These are phyloP conservation scores for Xyrauchen texanus DNA, from an alignment of 2,113 vertebrate genomes.

Conservation along the genomic window DNA sequence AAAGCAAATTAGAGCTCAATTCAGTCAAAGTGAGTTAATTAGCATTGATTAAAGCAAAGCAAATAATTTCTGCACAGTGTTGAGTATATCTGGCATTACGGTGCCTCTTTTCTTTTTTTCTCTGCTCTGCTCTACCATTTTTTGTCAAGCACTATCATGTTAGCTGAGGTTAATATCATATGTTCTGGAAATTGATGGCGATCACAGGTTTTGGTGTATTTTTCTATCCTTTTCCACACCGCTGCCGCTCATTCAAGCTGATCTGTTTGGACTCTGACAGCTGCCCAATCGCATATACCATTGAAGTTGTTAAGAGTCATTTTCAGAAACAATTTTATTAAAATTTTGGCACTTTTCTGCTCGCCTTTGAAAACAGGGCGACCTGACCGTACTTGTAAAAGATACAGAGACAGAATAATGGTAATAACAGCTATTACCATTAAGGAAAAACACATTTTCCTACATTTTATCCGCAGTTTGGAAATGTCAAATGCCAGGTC, in stretches of 20 bases:
- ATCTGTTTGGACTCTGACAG: conserved; percentile 50
- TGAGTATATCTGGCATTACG: neutral
- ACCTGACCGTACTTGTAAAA: conserved; percentile 33
- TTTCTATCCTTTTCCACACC: conserved; percentile 17
- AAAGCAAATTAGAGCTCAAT: neutral
- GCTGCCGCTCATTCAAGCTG: conserved; percentile 22
- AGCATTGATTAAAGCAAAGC: conserved; percentile 3
- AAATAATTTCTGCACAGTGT: no score
- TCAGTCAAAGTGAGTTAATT: neutral
- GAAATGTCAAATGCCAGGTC: no score
- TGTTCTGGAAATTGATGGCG: conserved; percentile 23
- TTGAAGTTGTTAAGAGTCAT: conserved; percentile 45
- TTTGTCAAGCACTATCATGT: conserved; percentile 1
- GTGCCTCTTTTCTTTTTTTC: neutral
- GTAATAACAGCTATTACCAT: conserved; percentile 22
- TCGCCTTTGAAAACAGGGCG: conserved; percentile 40
- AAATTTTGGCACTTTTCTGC: conserved; percentile 44
- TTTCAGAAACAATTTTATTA: conserved; percentile 45
- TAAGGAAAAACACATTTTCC: neutral
- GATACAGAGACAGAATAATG: conserved; percentile 39
- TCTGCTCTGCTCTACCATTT: neutral
- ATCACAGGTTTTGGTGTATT: conserved; percentile 14
- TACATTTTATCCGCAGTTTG: no score
- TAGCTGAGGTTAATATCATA: conserved; percentile 22
- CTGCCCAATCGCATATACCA: conserved; percentile 16